Evolutionary conservation across 2,888 invertebrate species (phyloP).

Genomic region (Epirrhoe alternata): DNA sequence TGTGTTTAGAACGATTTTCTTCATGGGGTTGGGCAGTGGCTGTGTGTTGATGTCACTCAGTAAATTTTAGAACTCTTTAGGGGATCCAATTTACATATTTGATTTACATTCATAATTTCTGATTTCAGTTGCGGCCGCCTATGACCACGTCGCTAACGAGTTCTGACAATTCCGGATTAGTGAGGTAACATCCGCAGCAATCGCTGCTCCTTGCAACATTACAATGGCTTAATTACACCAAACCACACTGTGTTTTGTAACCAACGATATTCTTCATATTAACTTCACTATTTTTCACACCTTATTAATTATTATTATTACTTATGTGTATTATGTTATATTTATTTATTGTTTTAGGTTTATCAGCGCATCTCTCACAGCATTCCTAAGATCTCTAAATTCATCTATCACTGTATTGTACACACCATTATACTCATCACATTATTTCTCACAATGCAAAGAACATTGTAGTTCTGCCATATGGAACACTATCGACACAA

Average conservation of each 20-base stretch:
- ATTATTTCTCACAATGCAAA: slow-evolving; percentile 63
- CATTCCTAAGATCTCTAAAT: slow-evolving; percentile 63
- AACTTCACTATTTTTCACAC: slow-evolving; percentile 8
- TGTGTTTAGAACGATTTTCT: too few species aligned
- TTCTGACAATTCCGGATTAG: slow-evolving; percentile 84
- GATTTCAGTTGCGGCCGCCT: slow-evolving; percentile 81
- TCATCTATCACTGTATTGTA: slow-evolving; percentile 66
- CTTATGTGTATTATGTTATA: slow-evolving; percentile 44
- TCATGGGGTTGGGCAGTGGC: too few species aligned
- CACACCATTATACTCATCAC: slow-evolving; percentile 58
- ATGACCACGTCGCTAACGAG: slow-evolving; percentile 79
- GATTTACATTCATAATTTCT: slow-evolving; percentile 9
- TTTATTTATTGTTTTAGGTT: slow-evolving; percentile 82
- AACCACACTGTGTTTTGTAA: slow-evolving; percentile 40
- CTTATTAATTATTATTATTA: slow-evolving; percentile 38
- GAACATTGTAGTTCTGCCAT: slow-evolving; percentile 56
- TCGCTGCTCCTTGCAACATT: slow-evolving; percentile 38
- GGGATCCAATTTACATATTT: background rate
- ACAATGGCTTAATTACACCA: slow-evolving; percentile 45
- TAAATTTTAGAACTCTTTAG: background rate
- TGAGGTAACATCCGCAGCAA: slow-evolving; percentile 69
- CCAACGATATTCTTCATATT: slow-evolving; percentile 34
- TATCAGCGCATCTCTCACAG: slow-evolving; percentile 75
- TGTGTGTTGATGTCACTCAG: too few species aligned
- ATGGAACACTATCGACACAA: slow-evolving; percentile 56